Evolutionary conservation across 1,140 invertebrate genomes (phyloP).

Genomic region (Drosophila navojoa): DNA sequence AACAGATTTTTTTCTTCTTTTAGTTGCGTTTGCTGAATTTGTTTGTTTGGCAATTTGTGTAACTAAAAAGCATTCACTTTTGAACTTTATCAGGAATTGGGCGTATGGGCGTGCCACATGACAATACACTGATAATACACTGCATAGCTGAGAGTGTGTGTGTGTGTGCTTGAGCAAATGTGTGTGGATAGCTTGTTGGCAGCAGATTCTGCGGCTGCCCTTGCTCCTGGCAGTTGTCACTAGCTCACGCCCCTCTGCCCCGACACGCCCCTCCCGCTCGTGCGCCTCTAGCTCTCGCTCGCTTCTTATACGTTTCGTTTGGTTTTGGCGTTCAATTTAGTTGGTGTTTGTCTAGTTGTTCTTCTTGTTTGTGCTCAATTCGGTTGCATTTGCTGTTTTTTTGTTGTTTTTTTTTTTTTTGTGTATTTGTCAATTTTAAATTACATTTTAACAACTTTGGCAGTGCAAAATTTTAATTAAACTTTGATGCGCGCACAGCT

Average conservation of each 20-base stretch:
- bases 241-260: not conserved
- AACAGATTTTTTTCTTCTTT: constrained; percentile 7
- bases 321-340: constrained; percentile 48
- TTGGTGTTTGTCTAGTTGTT: constrained; percentile 29
- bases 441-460: constrained; percentile 65
- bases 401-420: constrained; percentile 2
- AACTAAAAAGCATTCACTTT: constrained; percentile 80
- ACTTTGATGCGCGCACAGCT: constrained; percentile 54
- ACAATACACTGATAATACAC: constrained; percentile 56
- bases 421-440: constrained; percentile 61
- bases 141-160: constrained; percentile 2
- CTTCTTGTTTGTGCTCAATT: constrained; percentile 18
- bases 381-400: not conserved
- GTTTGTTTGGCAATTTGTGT: constrained; percentile 79
- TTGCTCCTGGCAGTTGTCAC: constrained; percentile 46
- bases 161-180: constrained; percentile 16
- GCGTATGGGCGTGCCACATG: constrained; percentile 33
- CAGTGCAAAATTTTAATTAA: constrained; percentile 64
- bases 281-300: not conserved
- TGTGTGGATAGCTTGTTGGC: constrained; percentile 46
- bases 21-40: constrained; percentile 47
- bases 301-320: constrained; percentile 41
- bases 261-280: not conserved
- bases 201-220: constrained; percentile 51
- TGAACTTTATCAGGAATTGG: constrained; percentile 68